phyloP scores from a whole-genome alignment of 2,113 vertebrate species.

The Pandion haliaetus region DNA sequence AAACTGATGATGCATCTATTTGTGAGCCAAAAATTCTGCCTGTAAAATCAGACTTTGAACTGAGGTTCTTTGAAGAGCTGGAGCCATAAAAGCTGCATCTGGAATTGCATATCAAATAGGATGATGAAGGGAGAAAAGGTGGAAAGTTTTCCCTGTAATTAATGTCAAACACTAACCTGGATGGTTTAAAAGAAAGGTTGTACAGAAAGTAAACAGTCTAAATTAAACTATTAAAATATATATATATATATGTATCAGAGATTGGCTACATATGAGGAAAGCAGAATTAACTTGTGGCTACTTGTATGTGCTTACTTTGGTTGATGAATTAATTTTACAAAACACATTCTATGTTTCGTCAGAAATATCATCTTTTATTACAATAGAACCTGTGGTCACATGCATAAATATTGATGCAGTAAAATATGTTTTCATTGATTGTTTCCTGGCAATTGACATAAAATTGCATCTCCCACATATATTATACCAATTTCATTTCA shows the following conservation, averaged over 20 bases:
- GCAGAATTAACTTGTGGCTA: not conserved
- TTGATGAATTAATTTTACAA: not conserved
- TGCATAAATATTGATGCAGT: conserved; percentile 12
- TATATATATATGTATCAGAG: not conserved
- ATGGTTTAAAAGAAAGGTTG: not conserved
- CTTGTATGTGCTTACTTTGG: not conserved
- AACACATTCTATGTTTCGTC: not conserved
- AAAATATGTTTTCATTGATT: not conserved
- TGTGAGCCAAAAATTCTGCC: not conserved
- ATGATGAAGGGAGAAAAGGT: not conserved
- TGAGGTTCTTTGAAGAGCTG: not conserved
- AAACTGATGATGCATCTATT: not conserved
- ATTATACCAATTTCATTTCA: not conserved
- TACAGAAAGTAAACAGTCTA: not conserved
- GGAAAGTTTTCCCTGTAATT: not conserved
- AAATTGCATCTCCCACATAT: not conserved
- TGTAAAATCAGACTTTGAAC: not conserved
- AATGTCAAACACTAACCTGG: not conserved
- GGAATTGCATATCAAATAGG: not conserved
- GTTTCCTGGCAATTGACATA: not conserved
- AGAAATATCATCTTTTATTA: conserved; percentile 37
- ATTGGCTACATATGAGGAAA: not conserved
- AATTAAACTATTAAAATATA: not conserved
- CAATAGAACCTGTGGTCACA: not conserved
- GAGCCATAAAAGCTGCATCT: not conserved